phyloP scores from a whole-genome alignment of 2,797 vertebrate genomes.

The Ctenopoma kingsleyae region DNA sequence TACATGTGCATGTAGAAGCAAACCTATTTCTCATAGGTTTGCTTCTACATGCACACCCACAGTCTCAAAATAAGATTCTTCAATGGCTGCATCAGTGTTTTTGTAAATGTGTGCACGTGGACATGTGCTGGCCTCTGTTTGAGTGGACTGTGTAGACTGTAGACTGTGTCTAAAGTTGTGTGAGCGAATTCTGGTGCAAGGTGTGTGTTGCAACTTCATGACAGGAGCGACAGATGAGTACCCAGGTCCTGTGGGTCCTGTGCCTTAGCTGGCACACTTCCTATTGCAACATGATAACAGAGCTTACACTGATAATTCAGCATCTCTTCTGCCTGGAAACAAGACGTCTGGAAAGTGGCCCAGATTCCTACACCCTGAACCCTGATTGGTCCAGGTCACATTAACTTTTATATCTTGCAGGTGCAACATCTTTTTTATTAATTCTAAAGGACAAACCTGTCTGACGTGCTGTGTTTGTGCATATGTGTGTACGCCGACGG shows the following conservation, averaged over 20 bases:
- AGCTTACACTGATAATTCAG: constrained; percentile 56
- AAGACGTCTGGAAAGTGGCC: constrained; percentile 64
- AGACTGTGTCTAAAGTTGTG: constrained; percentile 4
- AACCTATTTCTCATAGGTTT: not conserved
- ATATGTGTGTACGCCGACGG: not conserved
- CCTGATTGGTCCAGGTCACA: constrained; percentile 61
- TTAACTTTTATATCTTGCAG: constrained; percentile 50
- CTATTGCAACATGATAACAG: constrained; percentile 60
- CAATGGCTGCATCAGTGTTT: not conserved
- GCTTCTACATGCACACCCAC: not conserved
- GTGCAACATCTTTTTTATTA: constrained; percentile 52
- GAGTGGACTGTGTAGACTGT: not conserved
- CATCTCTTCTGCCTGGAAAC: constrained; percentile 70
- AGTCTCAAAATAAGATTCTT: not conserved
- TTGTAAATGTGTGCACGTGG: not conserved
- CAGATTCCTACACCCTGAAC: constrained; percentile 55
- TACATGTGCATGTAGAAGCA: too few relatives aligned
- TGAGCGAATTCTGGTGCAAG: constrained; percentile 33
- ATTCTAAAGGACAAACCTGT: constrained; percentile 22
- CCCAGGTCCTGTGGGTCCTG: constrained; percentile 51
- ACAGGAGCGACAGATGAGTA: constrained; percentile 59
- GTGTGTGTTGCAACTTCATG: constrained; percentile 34
- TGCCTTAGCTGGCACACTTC: constrained; percentile 62
- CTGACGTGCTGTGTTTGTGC: constrained; percentile 12
- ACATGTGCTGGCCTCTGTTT: constrained; percentile 7